These are phyloP conservation scores for Cardiocondyla obscurior DNA, from an alignment of 1,140 invertebrate species.

Conservation along the genomic window DNA sequence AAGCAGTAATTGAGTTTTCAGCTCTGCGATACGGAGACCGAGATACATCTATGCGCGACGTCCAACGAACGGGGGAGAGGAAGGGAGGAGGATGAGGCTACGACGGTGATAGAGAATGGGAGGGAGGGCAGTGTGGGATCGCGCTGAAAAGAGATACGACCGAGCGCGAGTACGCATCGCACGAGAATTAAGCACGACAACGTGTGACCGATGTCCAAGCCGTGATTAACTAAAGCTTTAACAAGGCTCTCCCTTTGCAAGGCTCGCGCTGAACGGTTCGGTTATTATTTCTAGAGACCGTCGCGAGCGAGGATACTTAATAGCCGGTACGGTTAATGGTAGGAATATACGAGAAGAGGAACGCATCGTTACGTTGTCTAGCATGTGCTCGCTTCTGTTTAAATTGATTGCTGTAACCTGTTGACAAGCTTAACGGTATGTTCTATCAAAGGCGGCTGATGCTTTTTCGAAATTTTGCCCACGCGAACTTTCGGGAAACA, in stretches of 20 bases:
- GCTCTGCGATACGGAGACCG: conserved; percentile 77
- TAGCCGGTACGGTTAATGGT: conserved; percentile 10
- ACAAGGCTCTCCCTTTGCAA: conserved; percentile 73
- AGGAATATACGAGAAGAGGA: neutral
- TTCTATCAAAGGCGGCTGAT: neutral
- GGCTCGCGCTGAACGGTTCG: conserved; percentile 18
- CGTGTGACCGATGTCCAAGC: conserved; percentile 79
- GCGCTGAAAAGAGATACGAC: conserved; percentile 29
- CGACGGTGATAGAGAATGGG: conserved; percentile 58
- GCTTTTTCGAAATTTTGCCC: neutral
- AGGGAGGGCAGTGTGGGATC: conserved; percentile 46
- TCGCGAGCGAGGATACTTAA: conserved; percentile 9
- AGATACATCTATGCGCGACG: conserved; percentile 79
- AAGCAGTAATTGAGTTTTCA: conserved; percentile 83
- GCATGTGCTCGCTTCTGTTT: conserved; percentile 8
- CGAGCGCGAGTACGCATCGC: conserved; percentile 56
- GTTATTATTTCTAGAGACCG: conserved; percentile 43
- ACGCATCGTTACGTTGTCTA: conserved; percentile 25
- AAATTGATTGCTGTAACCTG: conserved; percentile 28
- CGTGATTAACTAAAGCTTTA: conserved; percentile 81
- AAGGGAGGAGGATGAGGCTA: conserved; percentile 11
- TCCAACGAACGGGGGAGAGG: conserved; percentile 48
- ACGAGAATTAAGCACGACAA: conserved; percentile 79
- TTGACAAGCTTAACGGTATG: neutral
- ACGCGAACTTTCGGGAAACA: neutral